Conservation (phyloP, 1,140 invertebrate species). For the Eurytemora carolleeae region DNA sequence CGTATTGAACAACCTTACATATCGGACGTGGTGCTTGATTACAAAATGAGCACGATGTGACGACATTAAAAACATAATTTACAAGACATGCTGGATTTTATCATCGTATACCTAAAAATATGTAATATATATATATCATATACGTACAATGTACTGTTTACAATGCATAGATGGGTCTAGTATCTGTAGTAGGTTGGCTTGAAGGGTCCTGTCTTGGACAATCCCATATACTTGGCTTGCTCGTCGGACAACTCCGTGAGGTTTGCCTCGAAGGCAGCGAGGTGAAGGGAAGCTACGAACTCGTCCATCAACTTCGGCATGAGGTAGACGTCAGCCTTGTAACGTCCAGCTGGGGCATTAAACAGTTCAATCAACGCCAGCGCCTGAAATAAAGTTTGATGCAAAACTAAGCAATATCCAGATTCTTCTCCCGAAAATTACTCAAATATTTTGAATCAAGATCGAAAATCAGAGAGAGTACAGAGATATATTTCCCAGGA, state of each 20-base stretch:
- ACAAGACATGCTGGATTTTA: too few relatives aligned
- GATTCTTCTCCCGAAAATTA: too few relatives aligned
- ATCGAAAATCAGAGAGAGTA: too few relatives aligned
- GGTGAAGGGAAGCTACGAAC: slow-evolving; percentile 83
- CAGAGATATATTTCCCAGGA: too few relatives aligned
- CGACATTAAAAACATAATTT: too few relatives aligned
- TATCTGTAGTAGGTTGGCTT: slow-evolving; percentile 96
- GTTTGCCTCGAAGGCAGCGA: slow-evolving; percentile 90
- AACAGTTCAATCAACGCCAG: slow-evolving; percentile 87
- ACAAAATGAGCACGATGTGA: too few relatives aligned
- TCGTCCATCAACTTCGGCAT: slow-evolving; percentile 98
- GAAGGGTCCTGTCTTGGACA: slow-evolving; percentile 91
- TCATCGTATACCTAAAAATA: too few relatives aligned
- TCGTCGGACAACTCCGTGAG: slow-evolving; percentile 87
- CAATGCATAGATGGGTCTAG: background rate
- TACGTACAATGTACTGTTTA: too few relatives aligned
- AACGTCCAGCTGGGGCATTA: slow-evolving; percentile 76
- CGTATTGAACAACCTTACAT: too few relatives aligned
- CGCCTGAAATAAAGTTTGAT: slow-evolving; percentile 33
- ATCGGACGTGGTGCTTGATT: too few relatives aligned
- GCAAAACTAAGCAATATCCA: slow-evolving; percentile 15
- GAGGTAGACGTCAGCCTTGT: slow-evolving; percentile 91
- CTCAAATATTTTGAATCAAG: too few relatives aligned
- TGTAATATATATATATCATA: too few relatives aligned
- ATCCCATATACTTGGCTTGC: slow-evolving; percentile 90